Evolutionary conservation across 2,797 vertebrate genomes (phyloP), one percentile per base, ranked within the genome.

Genomic region (Eulemur mongoz): DNA sequence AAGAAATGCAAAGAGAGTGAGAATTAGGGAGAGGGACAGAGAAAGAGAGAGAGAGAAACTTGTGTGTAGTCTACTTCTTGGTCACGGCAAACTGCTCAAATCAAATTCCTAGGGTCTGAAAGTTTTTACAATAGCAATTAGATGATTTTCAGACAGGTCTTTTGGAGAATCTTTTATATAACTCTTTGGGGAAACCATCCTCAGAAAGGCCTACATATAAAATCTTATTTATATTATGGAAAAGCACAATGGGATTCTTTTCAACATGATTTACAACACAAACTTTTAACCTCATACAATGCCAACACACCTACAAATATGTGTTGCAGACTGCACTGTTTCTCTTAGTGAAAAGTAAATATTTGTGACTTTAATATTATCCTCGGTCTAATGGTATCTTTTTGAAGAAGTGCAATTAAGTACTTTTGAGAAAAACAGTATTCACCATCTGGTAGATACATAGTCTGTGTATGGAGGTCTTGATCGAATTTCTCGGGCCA

Each of bases 391-490:
- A 84, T 50, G n/a, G 11, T 15, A 80, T 81, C 65, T 76, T 96
- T 91, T 75, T 35, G 78, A 78, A 94, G 43, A 95, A 70, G 65
- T 15, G 4, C 0, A 48, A 32, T 67, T 80, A 95, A 69, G 67
- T 65, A 70, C 22, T 63, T 89, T 35, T 83, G 52, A 79, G 67
- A 81, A 82, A 79, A 92, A 72, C 1, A 45, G 54, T 15, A 95
- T 72, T 98, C 98, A 99, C 99, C 99, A 99, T 96, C 99, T 98
- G 23, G 99, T 99, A 43, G 99, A 99, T 40, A 99, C 99, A 4
- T 99, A 99, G 94, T 99, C 99, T 0, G 99, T 99, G 84, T 99
- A 99, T 9, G 99, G 99, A 94, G 99, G 99, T 86, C 98, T 98
- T 65, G 99, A 99, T 85, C 99, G 98, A 76, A 99, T 99, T 98